Conservation (phyloP, 2,113 vertebrate genomes). For the Boleophthalmus pectinirostris region DNA sequence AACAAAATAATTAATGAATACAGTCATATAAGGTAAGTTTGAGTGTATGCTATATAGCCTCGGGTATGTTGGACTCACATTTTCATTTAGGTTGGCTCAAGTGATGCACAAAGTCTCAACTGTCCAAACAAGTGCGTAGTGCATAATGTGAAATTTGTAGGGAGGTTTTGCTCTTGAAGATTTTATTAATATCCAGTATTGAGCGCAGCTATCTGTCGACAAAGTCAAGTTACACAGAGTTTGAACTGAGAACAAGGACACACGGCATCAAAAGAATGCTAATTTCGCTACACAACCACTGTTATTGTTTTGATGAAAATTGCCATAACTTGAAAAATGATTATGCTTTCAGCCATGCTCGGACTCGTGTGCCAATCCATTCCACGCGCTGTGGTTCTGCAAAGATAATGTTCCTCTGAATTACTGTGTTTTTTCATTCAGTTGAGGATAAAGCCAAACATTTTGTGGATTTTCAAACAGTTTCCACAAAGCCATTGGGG, state of each 20-base stretch:
- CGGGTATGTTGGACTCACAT: not conserved
- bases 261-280: constrained; percentile 36
- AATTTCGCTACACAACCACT: constrained; percentile 23
- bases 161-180: constrained; percentile 6
- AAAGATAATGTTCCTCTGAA: constrained; percentile 44
- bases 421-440: constrained; percentile 24
- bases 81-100: not conserved
- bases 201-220: constrained; percentile 13
- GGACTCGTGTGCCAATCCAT: constrained; percentile 18
- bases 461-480: not conserved
- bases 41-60: not conserved
- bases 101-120: constrained; percentile 1
- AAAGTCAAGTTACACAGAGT: constrained; percentile 31
- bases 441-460: constrained; percentile 29
- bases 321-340: constrained; percentile 18
- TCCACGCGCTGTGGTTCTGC: constrained; percentile 20
- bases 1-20: not conserved
- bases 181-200: constrained; percentile 15
- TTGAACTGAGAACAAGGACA: constrained; percentile 20
- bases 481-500: not conserved
- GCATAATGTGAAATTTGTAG: not conserved
- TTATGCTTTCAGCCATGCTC: constrained; percentile 35
- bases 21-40: not conserved
- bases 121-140: constrained; percentile 7
- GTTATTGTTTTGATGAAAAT: constrained; percentile 37